phyloP scores from a whole-genome alignment of 2,113 vertebrate species.

The Amblyornis subalaris region DNA sequence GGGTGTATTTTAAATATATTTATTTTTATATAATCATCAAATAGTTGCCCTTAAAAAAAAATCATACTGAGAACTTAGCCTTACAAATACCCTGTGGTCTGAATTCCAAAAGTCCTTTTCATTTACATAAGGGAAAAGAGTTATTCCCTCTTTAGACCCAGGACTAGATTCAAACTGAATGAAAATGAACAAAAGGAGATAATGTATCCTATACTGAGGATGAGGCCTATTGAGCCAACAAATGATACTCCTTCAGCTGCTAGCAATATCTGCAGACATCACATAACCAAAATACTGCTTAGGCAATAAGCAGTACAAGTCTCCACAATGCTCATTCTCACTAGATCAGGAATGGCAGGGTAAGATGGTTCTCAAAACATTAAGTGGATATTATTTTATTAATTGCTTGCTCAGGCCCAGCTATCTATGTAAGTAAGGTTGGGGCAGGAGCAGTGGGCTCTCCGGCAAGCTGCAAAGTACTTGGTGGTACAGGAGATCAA shows the following conservation, averaged over 20 bases:
- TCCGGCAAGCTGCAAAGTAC: background rate
- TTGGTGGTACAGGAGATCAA: background rate
- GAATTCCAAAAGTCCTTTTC: background rate
- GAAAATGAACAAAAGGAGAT: background rate
- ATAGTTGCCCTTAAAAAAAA: background rate
- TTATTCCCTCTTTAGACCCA: background rate
- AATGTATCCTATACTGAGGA: background rate
- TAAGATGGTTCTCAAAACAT: background rate
- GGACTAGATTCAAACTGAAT: background rate
- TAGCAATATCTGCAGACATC: background rate
- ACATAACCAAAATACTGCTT: background rate
- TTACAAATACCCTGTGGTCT: background rate
- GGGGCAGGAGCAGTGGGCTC: background rate
- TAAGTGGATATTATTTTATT: background rate
- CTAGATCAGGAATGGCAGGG: background rate
- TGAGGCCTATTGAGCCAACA: background rate
- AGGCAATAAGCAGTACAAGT: background rate
- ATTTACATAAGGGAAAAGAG: background rate
- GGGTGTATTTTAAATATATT: background rate
- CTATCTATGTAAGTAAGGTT: rapidly evolving
- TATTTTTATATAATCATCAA: background rate
- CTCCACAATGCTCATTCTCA: background rate
- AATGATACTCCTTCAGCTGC: background rate
- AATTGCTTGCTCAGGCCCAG: background rate
- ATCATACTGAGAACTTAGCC: background rate